Percentiles rank a stretch among this genome's conserved stretches.
Conservation (phyloP, 2,113 vertebrate genomes). For the Menidia beryllina region DNA sequence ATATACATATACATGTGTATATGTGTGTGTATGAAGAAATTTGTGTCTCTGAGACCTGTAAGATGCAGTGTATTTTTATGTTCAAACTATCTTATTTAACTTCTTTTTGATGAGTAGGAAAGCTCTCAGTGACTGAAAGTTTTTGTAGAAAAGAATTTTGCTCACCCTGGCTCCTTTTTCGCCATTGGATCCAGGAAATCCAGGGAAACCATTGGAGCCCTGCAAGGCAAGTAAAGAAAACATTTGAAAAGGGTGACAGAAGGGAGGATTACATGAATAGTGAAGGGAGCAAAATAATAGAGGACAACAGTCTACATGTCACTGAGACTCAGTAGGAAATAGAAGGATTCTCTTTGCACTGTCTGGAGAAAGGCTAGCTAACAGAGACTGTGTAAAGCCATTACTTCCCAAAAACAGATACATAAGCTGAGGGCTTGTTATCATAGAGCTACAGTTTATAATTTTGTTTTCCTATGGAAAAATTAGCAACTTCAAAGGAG, state of each 20-base stretch:
- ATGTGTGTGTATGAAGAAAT: too few relatives aligned
- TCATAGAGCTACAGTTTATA: background rate
- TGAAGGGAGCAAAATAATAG: slow-evolving; percentile 5
- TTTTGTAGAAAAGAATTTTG: background rate
- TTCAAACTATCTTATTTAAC: background rate
- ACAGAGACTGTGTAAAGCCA: slow-evolving; percentile 6
- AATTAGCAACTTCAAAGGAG: slow-evolving; percentile 18
- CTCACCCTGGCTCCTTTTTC: slow-evolving; percentile 82
- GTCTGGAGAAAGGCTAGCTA: slow-evolving; percentile 30
- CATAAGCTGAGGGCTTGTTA: background rate
- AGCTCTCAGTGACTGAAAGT: background rate
- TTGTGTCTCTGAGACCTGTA: too few relatives aligned
- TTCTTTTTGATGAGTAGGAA: background rate
- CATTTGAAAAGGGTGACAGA: background rate
- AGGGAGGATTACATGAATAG: background rate
- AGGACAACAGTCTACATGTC: background rate
- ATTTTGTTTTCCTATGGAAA: background rate
- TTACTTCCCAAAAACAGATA: background rate
- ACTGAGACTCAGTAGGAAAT: slow-evolving; percentile 12
- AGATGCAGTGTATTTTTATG: background rate
- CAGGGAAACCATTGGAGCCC: slow-evolving; percentile 81
- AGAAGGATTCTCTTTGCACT: slow-evolving; percentile 1
- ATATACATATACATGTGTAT: too few relatives aligned
- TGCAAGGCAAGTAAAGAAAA: slow-evolving; percentile 42
- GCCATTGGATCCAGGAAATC: slow-evolving; percentile 79